Conservation (phyloP, 2,888 invertebrate genomes). For the Scaptomyza tumidula region DNA sequence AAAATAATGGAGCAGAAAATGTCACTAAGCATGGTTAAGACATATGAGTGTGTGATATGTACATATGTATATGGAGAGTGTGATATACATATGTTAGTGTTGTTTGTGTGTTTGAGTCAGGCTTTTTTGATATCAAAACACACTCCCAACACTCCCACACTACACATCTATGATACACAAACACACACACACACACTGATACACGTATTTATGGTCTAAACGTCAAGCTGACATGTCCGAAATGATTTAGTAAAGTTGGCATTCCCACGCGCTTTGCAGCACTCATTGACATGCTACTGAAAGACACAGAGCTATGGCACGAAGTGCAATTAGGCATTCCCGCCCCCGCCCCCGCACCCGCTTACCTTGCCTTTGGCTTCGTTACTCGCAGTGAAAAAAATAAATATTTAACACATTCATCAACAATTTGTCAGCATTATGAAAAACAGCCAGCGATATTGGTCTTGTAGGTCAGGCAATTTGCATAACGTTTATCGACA, state of each 20-base stretch:
- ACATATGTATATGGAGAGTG: conserved; percentile 4
- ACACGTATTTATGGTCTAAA: conserved; percentile 33
- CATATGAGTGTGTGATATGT: conserved; percentile 37
- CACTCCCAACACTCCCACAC: neutral
- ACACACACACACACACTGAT: neutral
- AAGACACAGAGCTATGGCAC: conserved; percentile 43
- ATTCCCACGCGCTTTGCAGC: conserved; percentile 64
- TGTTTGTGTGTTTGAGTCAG: conserved; percentile 14
- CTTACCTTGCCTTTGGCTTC: neutral
- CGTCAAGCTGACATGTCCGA: conserved; percentile 63
- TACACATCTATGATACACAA: neutral
- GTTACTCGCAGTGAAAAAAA: conserved; percentile 8
- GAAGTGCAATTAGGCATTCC: conserved; percentile 53
- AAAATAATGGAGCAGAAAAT: conserved; percentile 80
- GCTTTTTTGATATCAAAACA: neutral
- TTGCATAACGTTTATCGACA: conserved; percentile 75
- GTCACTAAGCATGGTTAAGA: conserved; percentile 74
- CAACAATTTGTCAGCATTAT: conserved; percentile 76
- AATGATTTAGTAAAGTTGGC: conserved; percentile 73
- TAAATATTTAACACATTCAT: conserved; percentile 71
- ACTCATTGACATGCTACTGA: conserved; percentile 54
- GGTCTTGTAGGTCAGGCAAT: conserved; percentile 39
- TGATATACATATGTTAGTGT: conserved; percentile 17
- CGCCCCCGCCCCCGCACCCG: neutral
- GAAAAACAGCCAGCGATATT: conserved; percentile 28